Evolutionary conservation across 2,797 vertebrate genomes (phyloP).

Genomic region (Balearica regulorum): DNA sequence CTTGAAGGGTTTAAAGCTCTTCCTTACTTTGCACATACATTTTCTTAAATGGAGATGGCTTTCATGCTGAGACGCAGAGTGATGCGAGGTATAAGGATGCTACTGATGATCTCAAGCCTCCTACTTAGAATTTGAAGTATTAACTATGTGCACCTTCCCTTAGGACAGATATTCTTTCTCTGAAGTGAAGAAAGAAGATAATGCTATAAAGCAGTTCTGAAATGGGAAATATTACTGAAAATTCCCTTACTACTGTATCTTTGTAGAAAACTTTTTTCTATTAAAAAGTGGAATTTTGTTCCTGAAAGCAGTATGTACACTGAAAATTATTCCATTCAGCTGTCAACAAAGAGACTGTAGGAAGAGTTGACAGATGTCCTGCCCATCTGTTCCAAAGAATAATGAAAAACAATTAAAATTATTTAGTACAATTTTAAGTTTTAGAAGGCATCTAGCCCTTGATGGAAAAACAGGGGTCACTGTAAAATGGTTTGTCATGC

Average conservation of each 20-base stretch:
- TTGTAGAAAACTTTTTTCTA: not conserved
- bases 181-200: not conserved
- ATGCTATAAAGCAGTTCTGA: not conserved
- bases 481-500: not conserved
- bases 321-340: not conserved
- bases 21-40: not conserved
- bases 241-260: not conserved
- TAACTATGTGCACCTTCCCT: not conserved
- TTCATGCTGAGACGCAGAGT: not conserved
- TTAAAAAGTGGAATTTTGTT: not conserved
- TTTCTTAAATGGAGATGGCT: not conserved
- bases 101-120: not conserved
- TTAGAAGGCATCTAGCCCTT: not conserved
- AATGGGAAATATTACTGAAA: not conserved
- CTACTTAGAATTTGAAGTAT: not conserved
- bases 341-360: not conserved
- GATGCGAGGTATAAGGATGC: not conserved
- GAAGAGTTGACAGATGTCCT: slow-evolving; percentile 22
- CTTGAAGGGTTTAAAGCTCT: not conserved
- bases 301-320: not conserved
- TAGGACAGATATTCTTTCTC: not conserved
- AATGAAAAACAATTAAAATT: not conserved
- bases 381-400: slow-evolving; percentile 14
- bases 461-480: not conserved
- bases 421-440: not conserved